These are phyloP conservation scores for Urocyon cinereoargenteus DNA, from an alignment of 2,797 vertebrate species.

Conservation along the genomic window DNA sequence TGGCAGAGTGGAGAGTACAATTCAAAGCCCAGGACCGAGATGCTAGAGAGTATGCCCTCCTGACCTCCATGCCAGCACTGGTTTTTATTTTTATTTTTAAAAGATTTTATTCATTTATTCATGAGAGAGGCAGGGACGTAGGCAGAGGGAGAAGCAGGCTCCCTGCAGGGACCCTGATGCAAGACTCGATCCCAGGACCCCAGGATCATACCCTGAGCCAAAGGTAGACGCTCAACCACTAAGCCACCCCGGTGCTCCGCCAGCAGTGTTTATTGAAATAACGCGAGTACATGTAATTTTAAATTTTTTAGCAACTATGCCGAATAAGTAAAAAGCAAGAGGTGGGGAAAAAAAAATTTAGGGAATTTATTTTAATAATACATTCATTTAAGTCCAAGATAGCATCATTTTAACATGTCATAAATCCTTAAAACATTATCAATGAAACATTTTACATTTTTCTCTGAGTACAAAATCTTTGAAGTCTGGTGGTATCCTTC, in stretches of 20 bases:
- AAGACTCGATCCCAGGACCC: too few relatives aligned
- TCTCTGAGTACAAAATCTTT: neutral
- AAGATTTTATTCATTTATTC: too few relatives aligned
- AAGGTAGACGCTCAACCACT: too few relatives aligned
- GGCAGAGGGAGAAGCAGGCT: too few relatives aligned
- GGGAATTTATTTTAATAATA: slow-evolving; percentile 48
- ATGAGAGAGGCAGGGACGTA: too few relatives aligned
- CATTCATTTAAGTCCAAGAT: neutral
- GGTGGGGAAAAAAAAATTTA: neutral
- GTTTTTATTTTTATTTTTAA: too few relatives aligned
- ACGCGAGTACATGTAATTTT: neutral
- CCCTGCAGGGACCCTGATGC: too few relatives aligned
- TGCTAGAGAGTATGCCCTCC: neutral
- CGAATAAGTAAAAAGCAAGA: neutral
- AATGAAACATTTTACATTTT: neutral
- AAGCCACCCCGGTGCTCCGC: too few relatives aligned
- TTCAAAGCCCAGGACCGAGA: neutral
- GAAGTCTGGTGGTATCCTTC: neutral
- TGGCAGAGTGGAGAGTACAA: neutral
- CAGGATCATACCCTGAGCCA: too few relatives aligned
- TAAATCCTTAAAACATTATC: slow-evolving; percentile 3
- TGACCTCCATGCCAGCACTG: fast-evolving
- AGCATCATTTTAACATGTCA: neutral
- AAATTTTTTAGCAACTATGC: neutral
- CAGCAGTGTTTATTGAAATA: fast-evolving